Base-by-base conservation (phyloP, 2,797 vertebrate species). In the Micropoecilia bifurca region DNA sequence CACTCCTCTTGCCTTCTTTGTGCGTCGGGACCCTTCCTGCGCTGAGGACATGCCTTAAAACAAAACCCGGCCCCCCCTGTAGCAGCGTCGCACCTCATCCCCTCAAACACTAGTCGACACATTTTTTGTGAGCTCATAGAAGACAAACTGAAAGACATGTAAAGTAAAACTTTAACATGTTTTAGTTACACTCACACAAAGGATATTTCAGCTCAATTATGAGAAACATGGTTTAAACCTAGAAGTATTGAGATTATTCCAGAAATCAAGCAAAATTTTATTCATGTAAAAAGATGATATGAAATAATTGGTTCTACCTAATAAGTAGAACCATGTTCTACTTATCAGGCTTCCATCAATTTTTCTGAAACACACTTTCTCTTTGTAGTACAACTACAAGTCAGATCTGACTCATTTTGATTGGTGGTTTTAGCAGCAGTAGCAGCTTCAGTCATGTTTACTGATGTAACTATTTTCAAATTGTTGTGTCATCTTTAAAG, bases 1-100 rank as follows among this genome's bases (percentile, higher is more conserved):
- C 82, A 66, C 55, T 85, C 83, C 72, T 87, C 77, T 88, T 83
- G 89, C 91, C 89, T 93, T 91, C 84, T 89, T 79, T 85, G 75
- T 50, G 89, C 94, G 90, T 92, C 84, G 87, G 91, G 91, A 94
- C 92, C 88, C 88, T 75, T 74, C 78, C 76, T 89, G 75, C 85
- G 76, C 87, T 84, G 86, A 89, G 85, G 87, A 91, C 92, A 88
- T 92, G 94, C 94, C 94, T 94, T 94, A 94, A 94, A 91, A 80
- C 85, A 87, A 20, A 50, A 50, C 48, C 20, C 80, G 86, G 59
- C 39, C 48, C 20, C 87, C 73, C 85, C 7, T 0, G 73, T 45
- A 80, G 83, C 89, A 86, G 86, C 45, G 28, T 33, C 36, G 59
- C 41, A 45, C 55, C 57, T 43, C 57, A 1, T 48, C 39, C 77